A percentile compares a stretch with the other conserved stretches of the same genome.
phyloP scores from a whole-genome alignment of 2,888 invertebrate genomes.

The Drosophila dives region DNA sequence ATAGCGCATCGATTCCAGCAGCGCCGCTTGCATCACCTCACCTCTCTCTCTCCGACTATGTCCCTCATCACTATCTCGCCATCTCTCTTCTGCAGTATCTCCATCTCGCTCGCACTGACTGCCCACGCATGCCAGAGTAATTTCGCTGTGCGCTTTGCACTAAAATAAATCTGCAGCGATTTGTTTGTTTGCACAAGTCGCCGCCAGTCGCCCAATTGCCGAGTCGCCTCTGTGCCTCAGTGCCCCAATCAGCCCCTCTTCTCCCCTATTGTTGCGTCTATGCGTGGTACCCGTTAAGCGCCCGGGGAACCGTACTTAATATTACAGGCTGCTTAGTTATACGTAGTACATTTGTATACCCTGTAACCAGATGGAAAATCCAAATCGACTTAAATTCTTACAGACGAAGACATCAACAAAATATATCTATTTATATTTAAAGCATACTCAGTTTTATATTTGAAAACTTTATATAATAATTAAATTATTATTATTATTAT shows the following conservation, averaged over 20 bases:
- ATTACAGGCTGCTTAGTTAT: slow-evolving; percentile 60
- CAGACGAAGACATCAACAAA: background rate
- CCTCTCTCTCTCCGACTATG: background rate
- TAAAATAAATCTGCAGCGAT: slow-evolving; percentile 77
- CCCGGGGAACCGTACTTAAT: slow-evolving; percentile 64
- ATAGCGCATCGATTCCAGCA: slow-evolving; percentile 56
- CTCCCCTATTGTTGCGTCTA: slow-evolving; percentile 6
- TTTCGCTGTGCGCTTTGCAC: slow-evolving; percentile 67
- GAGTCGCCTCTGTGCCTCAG: background rate
- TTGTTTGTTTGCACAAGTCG: slow-evolving; percentile 80
- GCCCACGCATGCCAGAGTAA: slow-evolving; percentile 70
- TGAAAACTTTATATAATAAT: too few relatives aligned
- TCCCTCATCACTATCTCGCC: background rate
- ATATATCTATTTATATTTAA: background rate
- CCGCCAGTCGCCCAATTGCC: slow-evolving; percentile 51
- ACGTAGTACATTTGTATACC: slow-evolving; percentile 15
- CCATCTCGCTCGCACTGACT: slow-evolving; percentile 26
- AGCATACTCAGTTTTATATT: background rate
- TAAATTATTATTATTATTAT: too few relatives aligned
- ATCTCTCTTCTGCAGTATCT: background rate
- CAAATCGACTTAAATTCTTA: background rate
- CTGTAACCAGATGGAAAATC: background rate
- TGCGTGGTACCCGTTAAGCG: slow-evolving; percentile 51
- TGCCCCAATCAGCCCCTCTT: background rate
- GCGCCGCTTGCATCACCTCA: slow-evolving; percentile 18